Conservation (phyloP, 2,113 vertebrate species). For the Sorex araneus region DNA sequence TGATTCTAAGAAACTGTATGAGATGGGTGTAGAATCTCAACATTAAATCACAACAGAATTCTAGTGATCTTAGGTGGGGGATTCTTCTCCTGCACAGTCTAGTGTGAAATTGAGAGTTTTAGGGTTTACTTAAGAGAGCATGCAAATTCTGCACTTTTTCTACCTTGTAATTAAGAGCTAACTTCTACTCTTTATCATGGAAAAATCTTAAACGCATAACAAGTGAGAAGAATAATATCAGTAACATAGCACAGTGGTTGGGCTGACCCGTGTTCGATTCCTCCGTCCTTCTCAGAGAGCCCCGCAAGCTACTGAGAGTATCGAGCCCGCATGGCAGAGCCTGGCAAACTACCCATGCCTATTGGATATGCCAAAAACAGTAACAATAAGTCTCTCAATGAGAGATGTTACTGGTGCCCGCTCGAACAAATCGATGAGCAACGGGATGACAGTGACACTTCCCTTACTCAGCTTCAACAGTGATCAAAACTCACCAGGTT, state of each 20-base stretch:
- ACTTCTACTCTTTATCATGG: background rate
- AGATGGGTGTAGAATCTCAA: background rate
- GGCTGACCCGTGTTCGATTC: no score
- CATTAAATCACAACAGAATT: constrained; percentile 7
- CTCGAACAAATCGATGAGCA: no score
- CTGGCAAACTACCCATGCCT: no score
- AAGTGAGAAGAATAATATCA: background rate
- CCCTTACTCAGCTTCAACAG: background rate
- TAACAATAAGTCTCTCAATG: no score
- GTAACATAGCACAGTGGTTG: no score
- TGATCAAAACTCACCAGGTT: constrained; percentile 12
- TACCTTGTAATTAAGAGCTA: background rate
- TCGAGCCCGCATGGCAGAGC: no score
- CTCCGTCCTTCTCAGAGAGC: no score
- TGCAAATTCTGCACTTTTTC: background rate
- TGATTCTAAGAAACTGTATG: constrained; percentile 25
- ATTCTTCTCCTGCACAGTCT: background rate
- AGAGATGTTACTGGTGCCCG: no score
- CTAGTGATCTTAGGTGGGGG: background rate
- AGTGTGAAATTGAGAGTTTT: background rate
- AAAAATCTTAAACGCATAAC: background rate
- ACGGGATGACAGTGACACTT: no score
- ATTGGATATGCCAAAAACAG: no score
- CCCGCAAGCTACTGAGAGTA: no score
- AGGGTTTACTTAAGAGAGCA: background rate